A percentile compares a stretch with the other conserved stretches of the same genome.
phyloP scores from a whole-genome alignment of 2,113 vertebrate genomes.

The Tringa solitaria region DNA sequence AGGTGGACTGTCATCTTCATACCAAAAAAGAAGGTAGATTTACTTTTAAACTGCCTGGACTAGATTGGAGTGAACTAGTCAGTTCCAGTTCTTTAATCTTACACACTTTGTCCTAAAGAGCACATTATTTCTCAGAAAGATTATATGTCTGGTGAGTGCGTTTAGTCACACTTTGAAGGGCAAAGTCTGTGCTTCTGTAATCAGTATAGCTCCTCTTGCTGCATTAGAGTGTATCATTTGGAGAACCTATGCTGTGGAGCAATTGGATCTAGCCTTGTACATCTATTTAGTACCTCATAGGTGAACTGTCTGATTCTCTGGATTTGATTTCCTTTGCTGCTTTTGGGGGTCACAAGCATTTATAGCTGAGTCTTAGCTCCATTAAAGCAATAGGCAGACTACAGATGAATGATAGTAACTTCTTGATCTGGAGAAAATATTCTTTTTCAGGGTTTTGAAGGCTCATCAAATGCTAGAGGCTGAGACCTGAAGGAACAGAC shows the following conservation, averaged over 20 bases:
- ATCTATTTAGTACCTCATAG: background rate
- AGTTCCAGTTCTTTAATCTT: background rate
- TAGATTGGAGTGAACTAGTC: background rate
- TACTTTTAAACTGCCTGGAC: background rate
- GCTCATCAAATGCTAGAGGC: background rate
- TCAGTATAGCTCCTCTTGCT: background rate
- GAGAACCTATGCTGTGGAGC: background rate
- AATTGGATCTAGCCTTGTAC: background rate
- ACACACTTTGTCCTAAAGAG: background rate
- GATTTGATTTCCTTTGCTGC: background rate
- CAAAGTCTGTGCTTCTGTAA: background rate
- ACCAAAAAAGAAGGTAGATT: background rate
- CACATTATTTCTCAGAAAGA: background rate
- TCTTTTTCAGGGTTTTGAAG: background rate
- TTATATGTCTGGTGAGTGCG: background rate
- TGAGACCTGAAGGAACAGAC: background rate
- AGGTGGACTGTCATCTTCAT: background rate
- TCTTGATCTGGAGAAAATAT: background rate
- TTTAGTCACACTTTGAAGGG: background rate
- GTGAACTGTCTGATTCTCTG: background rate
- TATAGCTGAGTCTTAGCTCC: background rate
- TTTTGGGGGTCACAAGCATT: background rate
- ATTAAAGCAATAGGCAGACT: background rate
- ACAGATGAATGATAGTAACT: background rate
- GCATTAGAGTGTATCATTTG: background rate